These are phyloP conservation scores for Nowickia ferox DNA, from an alignment of 2,888 invertebrate species.

Conservation along the genomic window DNA sequence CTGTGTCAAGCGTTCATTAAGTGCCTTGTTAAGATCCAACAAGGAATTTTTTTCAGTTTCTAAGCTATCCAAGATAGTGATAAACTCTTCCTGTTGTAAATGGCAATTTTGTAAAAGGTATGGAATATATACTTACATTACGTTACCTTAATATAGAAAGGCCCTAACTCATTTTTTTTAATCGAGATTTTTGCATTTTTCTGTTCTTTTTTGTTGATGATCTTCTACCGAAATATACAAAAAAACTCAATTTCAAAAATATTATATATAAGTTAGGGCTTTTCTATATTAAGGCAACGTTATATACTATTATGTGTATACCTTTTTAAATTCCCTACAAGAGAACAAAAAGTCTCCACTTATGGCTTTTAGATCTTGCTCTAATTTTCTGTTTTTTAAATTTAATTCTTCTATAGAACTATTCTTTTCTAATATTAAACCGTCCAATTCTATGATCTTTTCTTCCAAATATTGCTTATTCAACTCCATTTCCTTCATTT, in stretches of 20 bases:
- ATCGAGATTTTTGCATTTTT: too few species aligned
- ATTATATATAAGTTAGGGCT: too few species aligned
- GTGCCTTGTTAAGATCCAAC: conserved; percentile 75
- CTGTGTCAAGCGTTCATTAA: conserved; percentile 76
- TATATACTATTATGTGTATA: conserved; percentile 49
- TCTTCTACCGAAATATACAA: too few species aligned
- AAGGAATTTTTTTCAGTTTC: conserved; percentile 81
- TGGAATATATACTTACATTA: background rate
- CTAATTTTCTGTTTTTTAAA: conserved; percentile 76
- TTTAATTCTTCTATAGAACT: conserved; percentile 75
- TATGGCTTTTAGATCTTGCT: conserved; percentile 79
- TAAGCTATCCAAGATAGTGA: conserved; percentile 79
- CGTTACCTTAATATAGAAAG: too few species aligned
- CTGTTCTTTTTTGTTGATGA: too few species aligned
- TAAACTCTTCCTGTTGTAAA: conserved; percentile 79
- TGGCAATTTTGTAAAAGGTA: background rate
- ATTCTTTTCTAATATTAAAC: conserved; percentile 75
- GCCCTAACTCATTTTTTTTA: too few species aligned
- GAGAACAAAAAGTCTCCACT: conserved; percentile 82
- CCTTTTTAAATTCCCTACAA: conserved; percentile 82
- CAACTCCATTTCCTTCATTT: conserved; percentile 74
- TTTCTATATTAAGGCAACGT: background rate
- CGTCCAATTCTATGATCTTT: conserved; percentile 78
- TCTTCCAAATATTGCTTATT: conserved; percentile 76
- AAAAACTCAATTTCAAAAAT: too few species aligned